Conservation (phyloP, 2,888 invertebrate genomes). For the Chrysina gloriosa region DNA sequence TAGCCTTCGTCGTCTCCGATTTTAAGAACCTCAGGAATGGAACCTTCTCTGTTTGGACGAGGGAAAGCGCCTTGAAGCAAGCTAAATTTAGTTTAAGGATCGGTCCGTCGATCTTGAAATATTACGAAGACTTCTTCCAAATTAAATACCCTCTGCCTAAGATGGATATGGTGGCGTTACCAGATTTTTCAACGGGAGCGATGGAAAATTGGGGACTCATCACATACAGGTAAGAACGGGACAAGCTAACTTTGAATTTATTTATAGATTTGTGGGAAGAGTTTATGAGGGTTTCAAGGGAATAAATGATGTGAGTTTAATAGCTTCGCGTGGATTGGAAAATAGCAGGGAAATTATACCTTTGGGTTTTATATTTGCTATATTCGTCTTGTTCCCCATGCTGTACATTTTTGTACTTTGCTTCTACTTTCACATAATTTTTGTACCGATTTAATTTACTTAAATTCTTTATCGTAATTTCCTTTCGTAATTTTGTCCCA, state of each 20-base stretch:
- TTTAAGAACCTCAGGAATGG: conserved; percentile 72
- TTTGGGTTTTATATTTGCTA: too few species aligned
- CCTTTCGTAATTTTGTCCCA: too few species aligned
- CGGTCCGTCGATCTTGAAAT: conserved; percentile 78
- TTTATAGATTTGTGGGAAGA: too few species aligned
- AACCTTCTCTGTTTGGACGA: conserved; percentile 77
- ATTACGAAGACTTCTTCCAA: conserved; percentile 79
- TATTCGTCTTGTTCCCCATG: too few species aligned
- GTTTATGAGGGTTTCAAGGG: too few species aligned
- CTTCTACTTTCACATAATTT: too few species aligned
- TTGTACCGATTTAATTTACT: too few species aligned
- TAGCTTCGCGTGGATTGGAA: too few species aligned
- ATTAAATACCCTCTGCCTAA: conserved; percentile 84
- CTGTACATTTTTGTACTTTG: too few species aligned
- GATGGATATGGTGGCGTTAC: conserved; percentile 92
- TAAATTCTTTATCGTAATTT: too few species aligned
- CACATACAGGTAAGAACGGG: conserved; percentile 73
- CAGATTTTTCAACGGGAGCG: conserved; percentile 89
- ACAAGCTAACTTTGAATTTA: not conserved
- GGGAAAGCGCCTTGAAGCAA: conserved; percentile 76
- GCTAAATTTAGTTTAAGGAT: conserved; percentile 81
- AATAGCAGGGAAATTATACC: too few species aligned
- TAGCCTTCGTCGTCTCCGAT: conserved; percentile 86
- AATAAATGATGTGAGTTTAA: too few species aligned
- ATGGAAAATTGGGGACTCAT: conserved; percentile 92